A percentile compares a stretch with the other conserved stretches of the same genome.
These are phyloP conservation scores for Etheostoma perlongum DNA, from an alignment of 2,797 vertebrate genomes.

Conservation along the genomic window DNA sequence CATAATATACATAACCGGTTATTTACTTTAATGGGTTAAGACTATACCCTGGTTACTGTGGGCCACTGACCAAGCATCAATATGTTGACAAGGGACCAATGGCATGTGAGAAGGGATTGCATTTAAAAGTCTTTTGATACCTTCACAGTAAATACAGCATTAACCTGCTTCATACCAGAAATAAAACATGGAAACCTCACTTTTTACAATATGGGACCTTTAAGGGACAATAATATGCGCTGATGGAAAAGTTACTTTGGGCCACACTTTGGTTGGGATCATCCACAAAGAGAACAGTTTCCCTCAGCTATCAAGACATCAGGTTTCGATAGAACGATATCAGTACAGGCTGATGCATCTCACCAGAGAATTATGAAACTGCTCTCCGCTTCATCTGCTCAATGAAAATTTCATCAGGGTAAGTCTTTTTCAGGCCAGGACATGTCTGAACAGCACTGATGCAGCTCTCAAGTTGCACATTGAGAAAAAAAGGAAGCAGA, in stretches of 20 bases:
- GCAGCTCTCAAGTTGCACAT: slow-evolving; percentile 19
- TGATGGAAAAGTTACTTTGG: neutral
- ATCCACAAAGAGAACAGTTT: slow-evolving; percentile 40
- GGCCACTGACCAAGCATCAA: too few species aligned
- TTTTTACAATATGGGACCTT: too few species aligned
- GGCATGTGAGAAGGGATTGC: too few species aligned
- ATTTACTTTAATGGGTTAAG: too few species aligned
- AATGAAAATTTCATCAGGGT: slow-evolving; percentile 82
- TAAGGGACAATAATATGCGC: slow-evolving; percentile 23
- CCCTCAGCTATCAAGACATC: slow-evolving; percentile 55
- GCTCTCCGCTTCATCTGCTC: slow-evolving; percentile 79
- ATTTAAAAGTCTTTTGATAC: too few species aligned
- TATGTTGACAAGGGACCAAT: too few species aligned
- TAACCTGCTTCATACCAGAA: too few species aligned
- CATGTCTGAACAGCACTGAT: slow-evolving; percentile 47
- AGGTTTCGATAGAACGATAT: slow-evolving; percentile 63
- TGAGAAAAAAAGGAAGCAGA: slow-evolving; percentile 11
- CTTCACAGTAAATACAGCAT: too few species aligned
- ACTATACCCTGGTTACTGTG: too few species aligned
- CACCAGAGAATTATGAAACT: slow-evolving; percentile 80
- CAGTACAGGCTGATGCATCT: slow-evolving; percentile 81
- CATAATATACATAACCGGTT: too few species aligned
- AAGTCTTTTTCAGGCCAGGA: slow-evolving; percentile 72
- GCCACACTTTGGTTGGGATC: slow-evolving; percentile 21
- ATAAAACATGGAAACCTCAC: too few species aligned